Evolutionary conservation across 2,797 vertebrate species (phyloP), one percentile per base, ranked within the genome.

Genomic region (Poecilia velifera): DNA sequence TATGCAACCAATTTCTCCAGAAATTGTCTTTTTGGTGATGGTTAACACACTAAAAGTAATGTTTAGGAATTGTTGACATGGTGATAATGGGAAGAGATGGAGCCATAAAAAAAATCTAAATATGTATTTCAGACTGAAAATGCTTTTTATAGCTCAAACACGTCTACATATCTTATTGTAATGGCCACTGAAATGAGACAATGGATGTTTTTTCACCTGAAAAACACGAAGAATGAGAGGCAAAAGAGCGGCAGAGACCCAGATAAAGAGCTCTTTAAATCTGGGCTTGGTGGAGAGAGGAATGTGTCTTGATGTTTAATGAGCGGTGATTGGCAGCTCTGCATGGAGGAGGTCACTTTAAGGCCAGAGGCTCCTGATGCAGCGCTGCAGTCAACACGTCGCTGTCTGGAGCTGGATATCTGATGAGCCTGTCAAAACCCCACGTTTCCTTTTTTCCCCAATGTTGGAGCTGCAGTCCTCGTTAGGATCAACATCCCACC

Each of bases 371-470:
- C 83, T 90, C 78, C 74, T 3, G 28, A 86, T 41, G n/a, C 87
- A 72, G 83, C 43, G 3, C 84, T 57, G 12, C 5, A 76, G 83
- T 64, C 78, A 18, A 79, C 49, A 8, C 73, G 57, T 55, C 66
- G 0, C 57, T 10, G 75, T 74, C 74, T 20, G 70, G 64, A 55
- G 76, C 20, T 14, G 72, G 82, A 82, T 81, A 70, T 83, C 81
- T 88, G 84, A 92, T 86, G 77, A 88, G 76, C 76, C 81, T 79
- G 81, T 87, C 89, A 31, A 84, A 36, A 85, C 77, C 85, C 39
- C 62, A 66, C 71, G 68, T 77, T 66, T 55, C 76, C 8, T 31
- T 72, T 76, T 71, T 9, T 53, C 57, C 57, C 57, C 57, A 51
- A 72, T 72, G 45, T 80, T 3, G 34, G 75, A 76, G 87, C 82